phyloP scores from a whole-genome alignment of 35 echinoderm and acorn worm genomes.

The Amphiura filiformis region DNA sequence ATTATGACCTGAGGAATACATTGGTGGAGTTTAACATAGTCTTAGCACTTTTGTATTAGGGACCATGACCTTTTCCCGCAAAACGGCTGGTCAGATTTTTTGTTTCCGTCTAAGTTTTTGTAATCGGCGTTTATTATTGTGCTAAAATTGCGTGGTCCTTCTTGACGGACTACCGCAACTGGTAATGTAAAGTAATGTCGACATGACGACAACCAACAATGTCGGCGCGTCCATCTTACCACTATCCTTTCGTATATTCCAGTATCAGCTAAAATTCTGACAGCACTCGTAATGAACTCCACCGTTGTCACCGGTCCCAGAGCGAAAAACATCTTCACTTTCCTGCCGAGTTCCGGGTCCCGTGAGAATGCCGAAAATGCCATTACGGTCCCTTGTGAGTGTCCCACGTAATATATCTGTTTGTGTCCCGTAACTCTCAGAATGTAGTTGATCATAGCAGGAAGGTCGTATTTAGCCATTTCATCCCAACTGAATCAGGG shows the following conservation, averaged over 20 bases:
- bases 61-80: too few species aligned
- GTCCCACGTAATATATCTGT: slow-evolving; percentile 74
- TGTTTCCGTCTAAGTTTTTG: too few species aligned
- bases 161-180: too few species aligned
- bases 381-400: slow-evolving; percentile 82
- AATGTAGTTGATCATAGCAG: slow-evolving; percentile 75
- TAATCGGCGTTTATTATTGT: too few species aligned
- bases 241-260: not conserved
- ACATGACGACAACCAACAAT: too few species aligned
- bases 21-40: too few species aligned
- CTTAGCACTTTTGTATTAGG: too few species aligned
- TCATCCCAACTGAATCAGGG: slow-evolving; percentile 91
- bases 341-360: slow-evolving; percentile 47
- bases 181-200: too few species aligned
- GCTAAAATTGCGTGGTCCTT: too few species aligned
- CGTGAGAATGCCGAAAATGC: slow-evolving; percentile 78
- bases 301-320: slow-evolving; percentile 85
- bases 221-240: too few species aligned
- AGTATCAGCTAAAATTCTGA: not conserved
- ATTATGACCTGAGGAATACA: too few species aligned
- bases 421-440: slow-evolving; percentile 53
- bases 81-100: too few species aligned
- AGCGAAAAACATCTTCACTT: slow-evolving; percentile 81
- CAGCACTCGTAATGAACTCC: slow-evolving; percentile 14
- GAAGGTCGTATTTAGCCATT: slow-evolving; percentile 89